Evolutionary conservation across 2,113 vertebrate genomes (phyloP), one percentile per base, ranked within the genome.

Genomic region (Barbus barbus): DNA sequence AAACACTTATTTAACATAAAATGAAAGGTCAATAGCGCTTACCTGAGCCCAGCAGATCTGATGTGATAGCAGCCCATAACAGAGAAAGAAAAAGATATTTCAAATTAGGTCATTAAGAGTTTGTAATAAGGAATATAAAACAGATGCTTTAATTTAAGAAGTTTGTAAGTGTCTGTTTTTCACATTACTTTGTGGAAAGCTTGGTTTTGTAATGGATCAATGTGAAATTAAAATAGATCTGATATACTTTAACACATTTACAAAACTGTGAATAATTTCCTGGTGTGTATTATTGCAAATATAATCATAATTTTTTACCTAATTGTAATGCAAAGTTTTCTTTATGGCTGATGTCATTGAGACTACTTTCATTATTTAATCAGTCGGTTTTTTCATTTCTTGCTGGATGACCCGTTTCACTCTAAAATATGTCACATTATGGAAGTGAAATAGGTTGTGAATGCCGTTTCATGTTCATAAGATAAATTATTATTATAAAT

Each of bases 21-120:
- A 26, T 18, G 11, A 41, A 46, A 53, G 78, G 38, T 1, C 26
- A 33, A 4, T 67, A 48, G 13, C 22, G 84, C 92, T 91, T 85
- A 95, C 94, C 94, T 84, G 94, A 95, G 82, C 94, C 94, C 84
- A 95, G 92, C 58, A 95, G 93, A 79, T 95, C 94, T 95, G 61
- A 48, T 48, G 78, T 48, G 24, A 67, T 0, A 38, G 72, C 69
- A 72, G 80, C 80, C 89, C 24, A 71, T 24, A 1, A 77, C 80
- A 83, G 67, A 79, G 6, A 31, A 0, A 48, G 84, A 1, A 75
- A 44, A 18, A 71, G 36, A 61, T 5, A 24, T n/a, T 20, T 14
- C 2, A 36, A 26, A 74, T 74, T 8, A 9, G 1, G 20, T 71
- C 9, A 71, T 71, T 38, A 38, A 38, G 33, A 38, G 26, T 65